Percentiles rank a stretch among this genome's conserved stretches.
Evolutionary conservation across 2,113 vertebrate genomes (phyloP).

Genomic region (Mormoops blainvillei): DNA sequence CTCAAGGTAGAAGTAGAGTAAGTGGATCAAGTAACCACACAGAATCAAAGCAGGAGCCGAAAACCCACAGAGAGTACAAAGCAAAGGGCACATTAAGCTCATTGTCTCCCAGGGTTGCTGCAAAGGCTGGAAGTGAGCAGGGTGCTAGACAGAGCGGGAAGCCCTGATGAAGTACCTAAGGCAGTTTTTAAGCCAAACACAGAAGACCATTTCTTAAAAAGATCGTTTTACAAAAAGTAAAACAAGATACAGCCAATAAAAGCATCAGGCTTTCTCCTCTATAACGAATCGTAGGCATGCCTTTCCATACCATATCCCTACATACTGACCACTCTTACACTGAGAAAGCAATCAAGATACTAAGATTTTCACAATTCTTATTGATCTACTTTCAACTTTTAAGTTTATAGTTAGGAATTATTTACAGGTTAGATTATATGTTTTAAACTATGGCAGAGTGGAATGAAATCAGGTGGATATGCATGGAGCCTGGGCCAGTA

Average conservation of each 20-base stretch:
- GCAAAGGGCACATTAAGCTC: neutral
- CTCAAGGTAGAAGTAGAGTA: neutral
- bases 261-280: neutral
- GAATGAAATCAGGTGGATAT: neutral
- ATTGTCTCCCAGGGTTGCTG: neutral
- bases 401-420: neutral
- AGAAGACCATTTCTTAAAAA: neutral
- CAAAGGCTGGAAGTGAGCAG: neutral
- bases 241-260: neutral
- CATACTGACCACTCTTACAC: neutral
- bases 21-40: neutral
- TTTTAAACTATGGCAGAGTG: neutral
- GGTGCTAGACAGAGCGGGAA: accelerated
- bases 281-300: neutral
- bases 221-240: neutral
- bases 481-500: neutral
- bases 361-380: neutral
- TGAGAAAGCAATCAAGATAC: neutral
- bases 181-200: neutral
- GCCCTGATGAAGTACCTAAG: neutral
- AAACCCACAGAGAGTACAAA: neutral
- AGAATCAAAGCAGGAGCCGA: neutral
- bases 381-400: neutral
- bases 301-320: neutral
- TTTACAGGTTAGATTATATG: neutral